Conservation (phyloP, 2,888 invertebrate genomes). For the Cantharis nigra region DNA sequence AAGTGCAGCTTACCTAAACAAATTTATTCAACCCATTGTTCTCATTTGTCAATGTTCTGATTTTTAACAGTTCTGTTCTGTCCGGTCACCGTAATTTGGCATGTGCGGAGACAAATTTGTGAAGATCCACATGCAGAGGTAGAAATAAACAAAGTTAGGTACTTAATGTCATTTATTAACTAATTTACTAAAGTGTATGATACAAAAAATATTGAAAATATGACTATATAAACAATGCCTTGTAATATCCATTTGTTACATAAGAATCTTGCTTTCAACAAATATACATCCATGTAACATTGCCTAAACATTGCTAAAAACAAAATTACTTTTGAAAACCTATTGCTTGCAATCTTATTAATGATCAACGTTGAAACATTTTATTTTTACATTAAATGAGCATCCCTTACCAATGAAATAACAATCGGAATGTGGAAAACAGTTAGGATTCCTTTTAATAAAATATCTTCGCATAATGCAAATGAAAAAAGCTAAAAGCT, state of each 20-base stretch:
- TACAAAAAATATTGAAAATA: constrained; percentile 49
- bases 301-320: constrained; percentile 22
- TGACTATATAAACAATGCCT: constrained; percentile 48
- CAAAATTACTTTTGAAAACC: constrained; percentile 1
- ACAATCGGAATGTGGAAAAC: constrained; percentile 9
- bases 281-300: constrained; percentile 27
- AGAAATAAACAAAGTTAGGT: neutral
- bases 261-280: constrained; percentile 23
- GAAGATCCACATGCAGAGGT: no score
- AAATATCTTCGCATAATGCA: constrained; percentile 3
- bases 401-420: constrained; percentile 10
- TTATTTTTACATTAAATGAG: constrained; percentile 2
- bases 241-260: constrained; percentile 27
- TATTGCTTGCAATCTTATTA: neutral
- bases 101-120: no score
- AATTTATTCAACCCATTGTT: no score
- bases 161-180: constrained; percentile 34
- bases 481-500: neutral
- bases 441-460: constrained; percentile 3
- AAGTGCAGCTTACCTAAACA: no score
- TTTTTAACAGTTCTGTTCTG: no score
- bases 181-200: constrained; percentile 48
- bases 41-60: no score
- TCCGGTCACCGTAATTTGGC: no score
- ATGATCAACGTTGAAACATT: neutral